Base-by-base conservation (phyloP, 2,888 invertebrate genomes). In the Quadroppia sp. region DNA sequence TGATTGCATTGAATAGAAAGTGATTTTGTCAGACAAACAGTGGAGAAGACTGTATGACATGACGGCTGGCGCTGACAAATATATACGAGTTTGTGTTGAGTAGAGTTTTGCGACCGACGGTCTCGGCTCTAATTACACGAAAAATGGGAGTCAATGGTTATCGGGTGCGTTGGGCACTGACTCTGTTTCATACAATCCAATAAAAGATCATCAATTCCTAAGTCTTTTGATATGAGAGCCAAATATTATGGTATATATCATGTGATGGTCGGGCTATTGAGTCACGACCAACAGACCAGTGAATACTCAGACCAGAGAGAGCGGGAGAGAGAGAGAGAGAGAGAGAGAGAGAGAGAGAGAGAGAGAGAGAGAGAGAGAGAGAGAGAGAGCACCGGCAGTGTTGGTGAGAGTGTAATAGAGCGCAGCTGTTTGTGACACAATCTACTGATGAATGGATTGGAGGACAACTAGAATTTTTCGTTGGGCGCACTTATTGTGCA, bases 171-270 rank as follows among this genome's bases (percentile, higher is more conserved):
- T 59, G 59, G 59, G 59, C 59, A 28, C 20, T 59, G 30, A 15
- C 30, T 13, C 20, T 64, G 64, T 17, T 36, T 4, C n/a, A 64
- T 36, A 64, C 64, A 64, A 64, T 64, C 32, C 64, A 64, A 64
- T 64, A 64, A 59, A 64, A 64, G 64, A 64, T 64, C 36, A 64
- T 64, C 64, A 64, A 64, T 64, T 64, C 36, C 64, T 64, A 64
- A 64, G 36, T 64, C 64, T 40, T 36, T 13, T 64, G 20, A 64
- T 64, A 64, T 64, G n/a, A 64, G 20, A 64, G 64, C 64, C 4
- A 64, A 64, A 64, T 64, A 64, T 64, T 40, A 64, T 59, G 59
- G 28, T 59, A 59, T 59, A 59, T 59, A 59, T 59, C 23, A 59
- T 59, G 25, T 59, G 59, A 59, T 64, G 64, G 64, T 36, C 64